Evolutionary conservation across 2,888 invertebrate species (phyloP), one percentile per base, ranked within the genome.

Genomic region (Julus scandinavius): DNA sequence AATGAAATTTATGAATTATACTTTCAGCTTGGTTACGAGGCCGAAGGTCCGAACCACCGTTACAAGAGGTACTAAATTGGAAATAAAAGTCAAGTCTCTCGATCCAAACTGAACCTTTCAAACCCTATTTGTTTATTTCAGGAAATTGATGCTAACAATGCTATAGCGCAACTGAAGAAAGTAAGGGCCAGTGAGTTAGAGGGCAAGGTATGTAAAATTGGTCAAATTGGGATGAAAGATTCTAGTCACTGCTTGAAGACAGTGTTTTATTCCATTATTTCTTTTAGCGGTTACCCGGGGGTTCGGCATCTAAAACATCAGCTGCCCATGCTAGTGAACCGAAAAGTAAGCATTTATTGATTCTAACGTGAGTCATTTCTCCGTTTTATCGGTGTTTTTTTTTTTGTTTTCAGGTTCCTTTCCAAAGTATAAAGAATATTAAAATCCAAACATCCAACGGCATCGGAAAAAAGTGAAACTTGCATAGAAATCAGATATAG

Each of bases 1-100:
- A 85, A 38, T 88, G 41, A 49, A 72, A 29, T 85, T 15, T 40
- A 20, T 83, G 5, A 17, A 17, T 85, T 45, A 83, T 54, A 87
- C 86, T 87, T 87, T 4, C 86, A 91, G 94, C 97, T 9, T 97
- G 97, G 97, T 92, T 97, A 86, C 93, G 97, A 90, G 94, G 94
- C 90, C 93, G 95, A 90, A 94, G 95, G 90, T 91, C 90, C 1
- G 93, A 94, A 0, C 95, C 96, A 84, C 97, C 97, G 0, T 94
- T 94, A 0, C 94, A 94, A 89, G 95, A 88, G 58, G 88, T 88
- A n/a, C 80, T 45, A 40, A n/a, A 40, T 87, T 87, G 29, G 1
- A 87, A 49, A 85, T 13, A 84, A 84, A 84, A 29, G 29, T 29
- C 29, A 29, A 29, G 0, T 29, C 29, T 29, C 29, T 29, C 29